Conservation (phyloP, 2,888 invertebrate species). For the Protophormia terraenovae region DNA sequence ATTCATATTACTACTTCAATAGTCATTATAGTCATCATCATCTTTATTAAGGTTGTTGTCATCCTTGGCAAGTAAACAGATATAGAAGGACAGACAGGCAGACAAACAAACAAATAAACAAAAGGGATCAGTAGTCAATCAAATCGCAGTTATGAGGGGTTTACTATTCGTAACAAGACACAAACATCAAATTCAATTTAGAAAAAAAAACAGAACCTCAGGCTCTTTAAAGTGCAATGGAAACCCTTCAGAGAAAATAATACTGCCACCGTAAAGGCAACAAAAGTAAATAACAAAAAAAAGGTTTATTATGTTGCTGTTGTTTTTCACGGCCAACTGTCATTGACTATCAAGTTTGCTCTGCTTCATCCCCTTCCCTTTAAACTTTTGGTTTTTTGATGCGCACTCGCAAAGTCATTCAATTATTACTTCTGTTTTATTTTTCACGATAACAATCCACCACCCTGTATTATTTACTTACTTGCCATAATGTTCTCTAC, state of each 20-base stretch:
- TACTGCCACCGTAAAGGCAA: background rate
- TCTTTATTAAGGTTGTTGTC: slow-evolving; percentile 64
- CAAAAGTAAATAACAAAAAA: too few relatives aligned
- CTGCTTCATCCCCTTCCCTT: slow-evolving; percentile 4
- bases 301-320: slow-evolving; percentile 46
- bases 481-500: background rate
- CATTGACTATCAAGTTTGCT: slow-evolving; percentile 44
- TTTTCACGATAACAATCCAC: slow-evolving; percentile 34
- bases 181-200: slow-evolving; percentile 51
- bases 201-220: slow-evolving; percentile 33
- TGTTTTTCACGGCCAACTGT: slow-evolving; percentile 66
- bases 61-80: slow-evolving; percentile 44
- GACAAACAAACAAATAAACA: slow-evolving; percentile 51
- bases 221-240: slow-evolving; percentile 40
- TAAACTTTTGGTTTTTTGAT: slow-evolving; percentile 13
- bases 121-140: slow-evolving; percentile 77
- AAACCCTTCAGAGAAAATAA: slow-evolving; percentile 22
- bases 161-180: slow-evolving; percentile 66
- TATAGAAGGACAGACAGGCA: slow-evolving; percentile 34
- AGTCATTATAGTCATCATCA: slow-evolving; percentile 57
- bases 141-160: slow-evolving; percentile 78
- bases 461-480: slow-evolving; percentile 6
- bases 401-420: slow-evolving; percentile 62
- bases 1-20: slow-evolving; percentile 50
- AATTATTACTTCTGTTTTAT: slow-evolving; percentile 21